Conservation (phyloP, 2,113 vertebrate genomes). For the Anarhynchus alexandrinus region DNA sequence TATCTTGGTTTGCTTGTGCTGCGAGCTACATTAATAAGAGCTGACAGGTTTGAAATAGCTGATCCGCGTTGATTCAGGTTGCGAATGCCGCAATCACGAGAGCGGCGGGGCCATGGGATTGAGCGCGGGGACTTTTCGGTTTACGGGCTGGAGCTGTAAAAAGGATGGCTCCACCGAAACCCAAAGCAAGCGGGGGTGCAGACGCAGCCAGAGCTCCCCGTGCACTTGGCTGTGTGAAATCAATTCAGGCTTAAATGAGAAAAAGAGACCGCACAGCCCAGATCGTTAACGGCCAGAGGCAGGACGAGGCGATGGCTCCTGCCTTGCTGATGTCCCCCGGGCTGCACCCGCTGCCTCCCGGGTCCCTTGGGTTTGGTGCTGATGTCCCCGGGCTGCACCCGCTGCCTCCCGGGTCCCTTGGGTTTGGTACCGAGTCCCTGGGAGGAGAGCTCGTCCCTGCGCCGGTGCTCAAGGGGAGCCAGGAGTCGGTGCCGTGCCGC, state of each 20-base stretch:
- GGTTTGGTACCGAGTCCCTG: neutral
- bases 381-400: too few species aligned
- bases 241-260: neutral
- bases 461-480: neutral
- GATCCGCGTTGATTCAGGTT: slow-evolving; percentile 25
- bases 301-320: neutral
- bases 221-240: fast-evolving
- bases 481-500: neutral
- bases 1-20: neutral
- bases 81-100: neutral
- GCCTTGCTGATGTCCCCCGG: neutral
- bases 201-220: neutral
- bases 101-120: neutral
- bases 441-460: neutral
- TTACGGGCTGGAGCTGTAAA: neutral
- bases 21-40: slow-evolving; percentile 53
- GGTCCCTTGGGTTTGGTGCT: neutral
- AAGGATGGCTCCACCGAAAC: neutral
- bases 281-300: neutral
- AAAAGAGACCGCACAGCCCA: neutral
- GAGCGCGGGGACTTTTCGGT: fast-evolving
- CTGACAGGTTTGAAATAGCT: slow-evolving; percentile 63
- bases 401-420: neutral
- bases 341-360: neutral
- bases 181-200: fast-evolving